A percentile compares a stretch with the other conserved stretches of the same genome.
Conservation (phyloP, 2,113 vertebrate genomes). For the Gasterosteus aculeatus region DNA sequence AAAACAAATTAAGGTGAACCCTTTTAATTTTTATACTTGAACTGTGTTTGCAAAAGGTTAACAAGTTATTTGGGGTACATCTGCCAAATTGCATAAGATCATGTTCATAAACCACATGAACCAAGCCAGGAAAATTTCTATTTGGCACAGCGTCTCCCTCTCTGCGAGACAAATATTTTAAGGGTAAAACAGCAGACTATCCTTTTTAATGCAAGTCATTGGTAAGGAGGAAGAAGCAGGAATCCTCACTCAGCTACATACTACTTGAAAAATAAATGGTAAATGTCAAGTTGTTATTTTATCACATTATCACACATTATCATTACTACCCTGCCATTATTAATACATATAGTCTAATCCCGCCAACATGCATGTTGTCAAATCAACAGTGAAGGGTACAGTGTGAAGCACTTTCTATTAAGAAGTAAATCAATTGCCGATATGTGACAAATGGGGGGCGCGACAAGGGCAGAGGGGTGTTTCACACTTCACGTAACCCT, state of each 20-base stretch:
- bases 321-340: not conserved
- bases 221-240: not conserved
- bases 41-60: not conserved
- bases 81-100: not conserved
- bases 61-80: not conserved
- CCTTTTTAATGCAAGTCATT: not conserved
- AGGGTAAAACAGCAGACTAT: not conserved
- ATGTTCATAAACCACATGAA: not conserved
- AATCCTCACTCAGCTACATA: not conserved
- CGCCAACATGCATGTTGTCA: not conserved
- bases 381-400: constrained; percentile 6
- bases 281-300: not conserved
- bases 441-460: constrained; percentile 4
- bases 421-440: constrained; percentile 18
- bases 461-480: not conserved
- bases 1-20: constrained; percentile 3
- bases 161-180: not conserved
- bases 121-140: not conserved
- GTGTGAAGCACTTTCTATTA: not conserved
- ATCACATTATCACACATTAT: not conserved
- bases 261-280: not conserved
- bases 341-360: not conserved
- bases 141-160: not conserved
- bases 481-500: constrained; percentile 43
- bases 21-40: not conserved